Evolutionary conservation across 2,888 invertebrate species (phyloP).

Genomic region (Calephelis perditalis): DNA sequence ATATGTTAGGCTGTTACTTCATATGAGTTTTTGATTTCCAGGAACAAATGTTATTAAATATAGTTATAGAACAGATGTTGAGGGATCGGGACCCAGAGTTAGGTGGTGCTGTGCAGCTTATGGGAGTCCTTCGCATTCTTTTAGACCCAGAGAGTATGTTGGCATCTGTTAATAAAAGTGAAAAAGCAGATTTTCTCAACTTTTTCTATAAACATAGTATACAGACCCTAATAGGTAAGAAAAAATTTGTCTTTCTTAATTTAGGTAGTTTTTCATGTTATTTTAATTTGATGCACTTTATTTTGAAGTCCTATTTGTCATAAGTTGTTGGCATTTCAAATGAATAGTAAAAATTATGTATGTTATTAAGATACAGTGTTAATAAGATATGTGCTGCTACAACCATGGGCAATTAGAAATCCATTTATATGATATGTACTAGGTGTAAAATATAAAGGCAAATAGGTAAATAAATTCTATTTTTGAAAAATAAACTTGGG

Average conservation of each 20-base stretch:
- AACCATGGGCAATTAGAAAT: too few species aligned
- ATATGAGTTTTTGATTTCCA: conserved; percentile 54
- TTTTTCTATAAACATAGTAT: conserved; percentile 99
- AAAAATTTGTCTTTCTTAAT: neutral
- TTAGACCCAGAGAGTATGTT: conserved; percentile 99
- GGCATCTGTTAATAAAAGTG: conserved; percentile 93
- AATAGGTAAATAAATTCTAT: too few species aligned
- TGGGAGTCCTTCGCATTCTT: conserved; percentile 94
- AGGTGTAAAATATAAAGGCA: too few species aligned
- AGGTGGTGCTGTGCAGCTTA: conserved; percentile 97
- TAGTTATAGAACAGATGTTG: conserved; percentile 98
- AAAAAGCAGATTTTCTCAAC: conserved; percentile 98
- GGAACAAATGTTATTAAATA: conserved; percentile 96
- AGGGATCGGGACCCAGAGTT: conserved; percentile 97
- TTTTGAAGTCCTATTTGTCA: too few species aligned
- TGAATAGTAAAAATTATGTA: too few species aligned
- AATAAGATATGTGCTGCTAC: too few species aligned
- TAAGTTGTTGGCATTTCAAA: too few species aligned
- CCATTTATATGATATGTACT: too few species aligned
- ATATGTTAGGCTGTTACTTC: too few species aligned
- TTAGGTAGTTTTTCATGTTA: neutral
- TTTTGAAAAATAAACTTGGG: too few species aligned
- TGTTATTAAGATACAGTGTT: too few species aligned
- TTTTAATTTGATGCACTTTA: too few species aligned
- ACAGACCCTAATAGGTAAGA: conserved; percentile 93